phyloP scores from a whole-genome alignment of 2,113 vertebrate genomes.

The Lutjanus erythropterus region DNA sequence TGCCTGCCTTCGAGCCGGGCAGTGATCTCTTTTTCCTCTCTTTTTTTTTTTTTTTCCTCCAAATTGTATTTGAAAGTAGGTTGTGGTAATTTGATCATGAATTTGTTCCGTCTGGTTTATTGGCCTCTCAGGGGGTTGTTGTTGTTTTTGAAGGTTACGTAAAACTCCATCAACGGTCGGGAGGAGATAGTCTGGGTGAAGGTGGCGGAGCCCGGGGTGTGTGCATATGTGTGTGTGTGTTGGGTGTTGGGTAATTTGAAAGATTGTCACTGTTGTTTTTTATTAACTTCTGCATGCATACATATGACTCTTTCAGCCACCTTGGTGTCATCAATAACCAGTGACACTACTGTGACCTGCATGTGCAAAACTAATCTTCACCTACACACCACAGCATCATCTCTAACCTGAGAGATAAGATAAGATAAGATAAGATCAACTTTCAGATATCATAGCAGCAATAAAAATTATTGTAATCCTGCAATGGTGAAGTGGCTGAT shows the following conservation, averaged over 20 bases:
- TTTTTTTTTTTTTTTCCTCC: conserved; percentile 9
- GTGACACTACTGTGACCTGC: neutral
- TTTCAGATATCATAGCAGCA: too few relatives aligned
- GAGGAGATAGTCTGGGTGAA: neutral
- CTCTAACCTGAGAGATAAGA: too few relatives aligned
- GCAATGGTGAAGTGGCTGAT: too few relatives aligned
- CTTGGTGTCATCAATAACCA: conserved; percentile 17
- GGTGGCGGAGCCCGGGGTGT: neutral
- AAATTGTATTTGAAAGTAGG: conserved; percentile 58
- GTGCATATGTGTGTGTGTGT: conserved; percentile 20
- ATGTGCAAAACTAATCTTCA: conserved; percentile 29
- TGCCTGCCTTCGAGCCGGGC: conserved; percentile 38
- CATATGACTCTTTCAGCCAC: conserved; percentile 10
- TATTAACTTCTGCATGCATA: conserved; percentile 20
- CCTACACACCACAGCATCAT: neutral
- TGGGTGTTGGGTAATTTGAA: conserved; percentile 16
- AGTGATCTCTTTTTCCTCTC: neutral
- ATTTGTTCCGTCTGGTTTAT: conserved; percentile 54
- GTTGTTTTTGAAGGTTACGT: conserved; percentile 35
- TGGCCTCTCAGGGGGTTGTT: conserved; percentile 31
- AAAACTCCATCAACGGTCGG: conserved; percentile 30
- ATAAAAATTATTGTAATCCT: too few relatives aligned
- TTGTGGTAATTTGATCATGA: conserved; percentile 63
- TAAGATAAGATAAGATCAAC: too few relatives aligned
- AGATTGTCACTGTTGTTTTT: conserved; percentile 7